Percentiles rank a stretch among this genome's conserved stretches.
Evolutionary conservation across 2,888 invertebrate species (phyloP).

Genomic region (Eupithecia vulgata): DNA sequence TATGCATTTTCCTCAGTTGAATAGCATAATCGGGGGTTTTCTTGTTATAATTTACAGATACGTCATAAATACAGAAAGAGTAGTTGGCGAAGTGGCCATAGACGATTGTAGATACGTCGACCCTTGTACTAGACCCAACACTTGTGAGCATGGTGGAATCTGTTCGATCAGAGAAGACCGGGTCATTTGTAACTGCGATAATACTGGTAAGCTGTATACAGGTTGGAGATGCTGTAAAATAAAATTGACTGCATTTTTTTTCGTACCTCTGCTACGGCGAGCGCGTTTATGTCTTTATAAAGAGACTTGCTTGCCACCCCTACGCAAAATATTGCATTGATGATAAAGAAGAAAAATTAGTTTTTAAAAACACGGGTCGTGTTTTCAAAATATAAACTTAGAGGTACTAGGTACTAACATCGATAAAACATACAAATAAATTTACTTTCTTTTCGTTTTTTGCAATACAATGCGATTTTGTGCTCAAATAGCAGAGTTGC

Average conservation of each 20-base stretch:
- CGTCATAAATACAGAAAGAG: conserved; percentile 91
- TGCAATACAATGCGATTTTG: too few relatives aligned
- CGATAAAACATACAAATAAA: too few relatives aligned
- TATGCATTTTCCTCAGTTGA: background rate
- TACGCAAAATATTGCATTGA: background rate
- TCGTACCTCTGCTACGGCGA: background rate
- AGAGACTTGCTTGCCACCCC: background rate
- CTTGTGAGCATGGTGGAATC: conserved; percentile 95
- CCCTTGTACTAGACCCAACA: conserved; percentile 94
- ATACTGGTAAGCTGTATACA: conserved; percentile 83
- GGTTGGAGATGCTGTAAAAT: background rate
- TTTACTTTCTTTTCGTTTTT: too few relatives aligned
- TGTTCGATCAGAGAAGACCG: conserved; percentile 95
- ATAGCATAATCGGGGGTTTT: background rate
- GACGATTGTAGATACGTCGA: conserved; percentile 96
- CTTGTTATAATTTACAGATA: conserved; percentile 66
- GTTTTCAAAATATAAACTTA: too few relatives aligned
- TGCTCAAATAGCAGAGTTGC: too few relatives aligned
- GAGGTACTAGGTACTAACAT: too few relatives aligned
- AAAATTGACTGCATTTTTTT: background rate
- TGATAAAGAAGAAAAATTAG: too few relatives aligned
- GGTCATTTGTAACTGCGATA: conserved; percentile 94
- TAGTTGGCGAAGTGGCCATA: conserved; percentile 94
- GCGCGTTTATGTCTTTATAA: conserved; percentile 22
- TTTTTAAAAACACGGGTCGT: too few relatives aligned